A percentile compares a stretch with the other conserved stretches of the same genome.
phyloP scores from a whole-genome alignment of 1,140 invertebrate species.

The Papilio helenus region DNA sequence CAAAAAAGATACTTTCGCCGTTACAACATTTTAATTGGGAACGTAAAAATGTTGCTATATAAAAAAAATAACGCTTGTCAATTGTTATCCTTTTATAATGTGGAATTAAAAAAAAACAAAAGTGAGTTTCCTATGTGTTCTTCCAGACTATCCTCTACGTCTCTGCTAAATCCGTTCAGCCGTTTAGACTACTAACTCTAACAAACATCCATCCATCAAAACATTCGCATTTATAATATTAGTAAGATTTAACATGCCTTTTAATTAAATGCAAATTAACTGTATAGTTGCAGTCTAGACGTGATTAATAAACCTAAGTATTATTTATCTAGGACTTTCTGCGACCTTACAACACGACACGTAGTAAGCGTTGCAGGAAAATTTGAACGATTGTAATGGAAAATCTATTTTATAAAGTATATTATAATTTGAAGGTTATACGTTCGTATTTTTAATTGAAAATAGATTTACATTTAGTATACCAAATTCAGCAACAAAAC shows the following conservation, averaged over 20 bases:
- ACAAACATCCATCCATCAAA: too few species aligned
- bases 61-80: neutral
- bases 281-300: neutral
- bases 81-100: too few species aligned
- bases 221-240: too few species aligned
- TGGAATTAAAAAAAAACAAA: too few species aligned
- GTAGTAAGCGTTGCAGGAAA: neutral
- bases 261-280: neutral
- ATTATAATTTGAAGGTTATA: neutral
- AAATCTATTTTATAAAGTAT: neutral
- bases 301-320: neutral
- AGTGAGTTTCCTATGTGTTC: too few species aligned
- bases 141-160: too few species aligned
- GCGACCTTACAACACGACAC: neutral
- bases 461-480: neutral
- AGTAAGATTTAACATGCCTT: neutral
- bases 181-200: too few species aligned
- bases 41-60: neutral
- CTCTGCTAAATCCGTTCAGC: too few species aligned
- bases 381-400: neutral
- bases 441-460: neutral
- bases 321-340: conserved; percentile 17
- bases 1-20: too few species aligned
- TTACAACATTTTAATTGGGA: too few species aligned
- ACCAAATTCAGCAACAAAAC: too few species aligned